These are phyloP conservation scores for Vandiemenella viatica DNA, from an alignment of 2,888 invertebrate genomes.

Conservation along the genomic window DNA sequence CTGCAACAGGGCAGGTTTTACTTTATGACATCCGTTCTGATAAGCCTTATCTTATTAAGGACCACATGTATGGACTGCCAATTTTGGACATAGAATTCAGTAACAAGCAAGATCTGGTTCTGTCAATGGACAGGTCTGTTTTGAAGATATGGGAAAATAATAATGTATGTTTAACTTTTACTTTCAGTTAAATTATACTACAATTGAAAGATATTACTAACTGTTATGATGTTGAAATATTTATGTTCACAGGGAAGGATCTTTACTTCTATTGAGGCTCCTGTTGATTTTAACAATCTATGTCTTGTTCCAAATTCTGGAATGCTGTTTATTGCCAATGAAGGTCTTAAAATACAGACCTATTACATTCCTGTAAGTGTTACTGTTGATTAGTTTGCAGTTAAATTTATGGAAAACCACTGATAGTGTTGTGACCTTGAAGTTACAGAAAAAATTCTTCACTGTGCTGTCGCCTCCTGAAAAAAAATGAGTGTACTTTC, in stretches of 20 bases:
- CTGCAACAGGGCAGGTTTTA: conserved; percentile 82
- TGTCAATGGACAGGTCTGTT: conserved; percentile 76
- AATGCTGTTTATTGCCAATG: conserved; percentile 86
- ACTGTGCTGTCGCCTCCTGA: no score
- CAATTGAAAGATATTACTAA: no score
- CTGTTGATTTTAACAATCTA: conserved; percentile 71
- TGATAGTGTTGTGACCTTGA: no score
- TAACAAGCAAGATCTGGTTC: conserved; percentile 56
- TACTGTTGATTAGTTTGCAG: not conserved
- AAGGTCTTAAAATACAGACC: conserved; percentile 83
- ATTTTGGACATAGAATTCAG: conserved; percentile 83
- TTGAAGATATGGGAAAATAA: conserved; percentile 85
- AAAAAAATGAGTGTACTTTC: no score
- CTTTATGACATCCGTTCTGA: conserved; percentile 88
- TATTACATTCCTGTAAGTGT: conserved; percentile 72
- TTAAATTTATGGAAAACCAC: no score
- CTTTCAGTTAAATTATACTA: no score
- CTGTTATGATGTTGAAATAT: no score
- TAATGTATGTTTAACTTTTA: conserved; percentile 46
- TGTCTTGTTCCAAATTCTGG: conserved; percentile 82
- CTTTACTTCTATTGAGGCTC: conserved; percentile 83
- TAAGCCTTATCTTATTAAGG: conserved; percentile 77
- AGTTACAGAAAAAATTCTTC: no score
- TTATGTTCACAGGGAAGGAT: conserved; percentile 61
- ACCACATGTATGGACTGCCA: conserved; percentile 86